Evolutionary conservation across 1,140 invertebrate genomes (phyloP), one percentile per base, ranked within the genome.

Genomic region (Rhagoletis pomonella): DNA sequence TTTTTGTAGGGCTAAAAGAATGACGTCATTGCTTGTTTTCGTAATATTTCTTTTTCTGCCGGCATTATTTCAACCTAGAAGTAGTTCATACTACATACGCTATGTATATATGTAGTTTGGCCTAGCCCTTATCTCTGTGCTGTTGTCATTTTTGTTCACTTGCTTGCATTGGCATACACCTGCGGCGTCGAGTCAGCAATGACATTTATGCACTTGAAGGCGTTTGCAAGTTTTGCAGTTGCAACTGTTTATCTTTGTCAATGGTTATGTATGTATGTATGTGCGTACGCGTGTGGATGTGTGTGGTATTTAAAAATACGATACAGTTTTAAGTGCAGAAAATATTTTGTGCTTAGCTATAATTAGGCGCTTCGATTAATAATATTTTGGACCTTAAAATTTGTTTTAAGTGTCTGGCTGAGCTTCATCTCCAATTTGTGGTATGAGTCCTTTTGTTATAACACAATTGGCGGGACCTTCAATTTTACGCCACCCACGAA

Each of bases 11-110:
- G 0, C 29, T 55, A 19, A 81, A 55, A 81, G 6, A 81, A 29
- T 81, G 73, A 81, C 73, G 73, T 81, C 73, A 55, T 81, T 81
- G 19, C 47, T 81, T 73, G 29, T 39, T 55, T 77, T 77, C 14
- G 3, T 19, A 50, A 4, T 7, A 55, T 44, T 77, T 29, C 29
- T 29, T 81, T 55, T 73, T 81, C 6, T 55, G 3, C 73, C 73
- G 73, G 73, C 73, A 19, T 55, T 55, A 50, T 81, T 58, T 55
- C 73, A 58, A n/a, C n/a, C n/a, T n/a, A n/a, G n/a, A n/a, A n/a
- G n/a, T n/a, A n/a, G n/a, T n/a, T n/a, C n/a, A n/a, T n/a, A n/a
- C n/a, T n/a, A n/a, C n/a, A n/a, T n/a, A n/a, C n/a, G n/a, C n/a
- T 19, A 0, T 55, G n/a, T 29, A 50, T 12, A 58, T n/a, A 58